phyloP scores from a whole-genome alignment of 2,113 vertebrate species.

The Daphoenositta chrysoptera region DNA sequence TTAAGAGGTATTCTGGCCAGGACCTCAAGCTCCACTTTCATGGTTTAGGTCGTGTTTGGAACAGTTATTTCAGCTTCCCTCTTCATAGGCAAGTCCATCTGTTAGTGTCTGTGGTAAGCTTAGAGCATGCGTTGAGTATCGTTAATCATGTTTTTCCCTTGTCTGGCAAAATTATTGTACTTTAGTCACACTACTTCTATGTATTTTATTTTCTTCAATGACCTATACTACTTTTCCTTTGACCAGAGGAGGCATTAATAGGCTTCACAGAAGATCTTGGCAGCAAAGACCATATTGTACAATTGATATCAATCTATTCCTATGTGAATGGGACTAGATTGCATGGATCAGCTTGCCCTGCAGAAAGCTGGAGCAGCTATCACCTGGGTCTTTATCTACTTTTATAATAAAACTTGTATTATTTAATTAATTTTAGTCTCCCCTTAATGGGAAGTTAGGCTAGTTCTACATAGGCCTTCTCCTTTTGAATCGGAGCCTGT shows the following conservation, averaged over 20 bases:
- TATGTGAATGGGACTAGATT: background rate
- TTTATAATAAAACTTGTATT: constrained; percentile 4
- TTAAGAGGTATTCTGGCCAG: background rate
- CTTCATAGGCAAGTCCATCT: background rate
- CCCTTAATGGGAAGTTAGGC: background rate
- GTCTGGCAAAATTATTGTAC: background rate
- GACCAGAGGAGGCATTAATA: background rate
- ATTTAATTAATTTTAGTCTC: constrained; percentile 4
- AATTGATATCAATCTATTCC: background rate
- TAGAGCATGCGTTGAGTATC: background rate
- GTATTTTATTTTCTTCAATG: background rate
- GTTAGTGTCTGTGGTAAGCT: background rate
- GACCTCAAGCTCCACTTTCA: background rate
- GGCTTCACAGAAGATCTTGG: background rate
- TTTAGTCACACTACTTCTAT: background rate
- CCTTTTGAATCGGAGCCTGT: background rate
- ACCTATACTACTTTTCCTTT: background rate
- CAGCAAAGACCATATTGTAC: constrained; percentile 19
- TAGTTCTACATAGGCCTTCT: background rate
- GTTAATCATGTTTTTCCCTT: background rate
- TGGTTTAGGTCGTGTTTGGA: background rate
- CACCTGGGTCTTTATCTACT: constrained; percentile 11
- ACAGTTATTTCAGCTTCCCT: background rate
- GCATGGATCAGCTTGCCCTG: constrained; percentile 9
- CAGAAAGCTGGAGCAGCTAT: background rate